Conservation (phyloP, 2,113 vertebrate species). For the Sapajus apella region DNA sequence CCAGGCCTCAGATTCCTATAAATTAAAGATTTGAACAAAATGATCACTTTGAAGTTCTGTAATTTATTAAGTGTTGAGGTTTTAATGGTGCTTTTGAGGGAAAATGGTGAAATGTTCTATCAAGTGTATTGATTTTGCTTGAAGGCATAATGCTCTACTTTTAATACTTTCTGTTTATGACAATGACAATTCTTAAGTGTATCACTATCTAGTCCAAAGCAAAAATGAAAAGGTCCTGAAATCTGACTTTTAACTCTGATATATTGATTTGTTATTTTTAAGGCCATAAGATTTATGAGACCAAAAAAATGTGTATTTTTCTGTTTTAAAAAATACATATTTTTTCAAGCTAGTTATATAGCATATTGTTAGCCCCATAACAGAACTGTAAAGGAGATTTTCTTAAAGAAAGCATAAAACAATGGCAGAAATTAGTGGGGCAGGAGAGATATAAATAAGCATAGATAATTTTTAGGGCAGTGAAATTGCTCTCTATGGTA, state of each 20-base stretch:
- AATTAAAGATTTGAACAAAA: conserved; percentile 15
- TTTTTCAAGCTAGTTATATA: not conserved
- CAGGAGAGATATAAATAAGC: not conserved
- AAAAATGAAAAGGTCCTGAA: not conserved
- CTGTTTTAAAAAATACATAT: not conserved
- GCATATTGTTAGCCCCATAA: not conserved
- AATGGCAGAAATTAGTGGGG: not conserved
- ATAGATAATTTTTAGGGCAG: not conserved
- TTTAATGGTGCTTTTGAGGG: not conserved
- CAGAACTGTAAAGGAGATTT: not conserved
- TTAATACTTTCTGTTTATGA: conserved; percentile 1
- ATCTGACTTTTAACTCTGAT: not conserved
- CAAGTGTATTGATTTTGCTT: conserved; percentile 18
- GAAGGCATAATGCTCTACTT: not conserved
- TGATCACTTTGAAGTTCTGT: not conserved
- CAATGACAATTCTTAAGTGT: not conserved
- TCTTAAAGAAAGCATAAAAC: not conserved
- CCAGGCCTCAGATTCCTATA: not conserved
- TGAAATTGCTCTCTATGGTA: not conserved
- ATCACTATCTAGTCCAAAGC: not conserved
- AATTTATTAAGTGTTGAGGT: conserved; percentile 4
- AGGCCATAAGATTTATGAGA: not conserved
- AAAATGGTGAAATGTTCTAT: not conserved
- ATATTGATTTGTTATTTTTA: conserved; percentile 22
- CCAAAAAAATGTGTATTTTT: not conserved